phyloP scores from a whole-genome alignment of 2,888 invertebrate genomes.

The Vesta saturnalis region DNA sequence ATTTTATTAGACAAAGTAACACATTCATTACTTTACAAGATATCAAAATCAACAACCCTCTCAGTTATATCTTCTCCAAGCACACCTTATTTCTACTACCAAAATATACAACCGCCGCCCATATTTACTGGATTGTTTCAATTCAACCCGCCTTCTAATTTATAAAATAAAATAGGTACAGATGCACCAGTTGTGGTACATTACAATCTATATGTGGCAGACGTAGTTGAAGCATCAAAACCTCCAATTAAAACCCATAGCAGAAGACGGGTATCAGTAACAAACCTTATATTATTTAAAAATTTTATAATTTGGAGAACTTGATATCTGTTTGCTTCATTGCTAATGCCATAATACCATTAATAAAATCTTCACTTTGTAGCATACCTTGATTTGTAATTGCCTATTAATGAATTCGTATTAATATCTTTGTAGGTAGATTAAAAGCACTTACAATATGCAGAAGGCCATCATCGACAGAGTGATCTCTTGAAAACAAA shows the following conservation, averaged over 20 bases:
- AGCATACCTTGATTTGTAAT: conserved; percentile 85
- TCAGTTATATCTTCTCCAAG: too few relatives aligned
- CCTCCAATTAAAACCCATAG: conserved; percentile 36
- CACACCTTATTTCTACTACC: too few relatives aligned
- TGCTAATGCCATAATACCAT: conserved; percentile 79
- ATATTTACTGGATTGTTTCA: too few relatives aligned
- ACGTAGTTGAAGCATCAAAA: conserved; percentile 45
- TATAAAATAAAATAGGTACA: too few relatives aligned
- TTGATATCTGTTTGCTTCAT: conserved; percentile 76
- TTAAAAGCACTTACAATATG: conserved; percentile 78
- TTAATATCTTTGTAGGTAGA: conserved; percentile 1
- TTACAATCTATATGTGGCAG: too few relatives aligned
- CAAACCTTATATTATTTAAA: conserved; percentile 26
- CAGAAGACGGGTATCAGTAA: background rate
- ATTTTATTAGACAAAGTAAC: too few relatives aligned
- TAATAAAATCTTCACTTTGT: conserved; percentile 89
- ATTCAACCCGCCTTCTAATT: too few relatives aligned
- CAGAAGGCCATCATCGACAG: conserved; percentile 87
- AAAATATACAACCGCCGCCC: too few relatives aligned
- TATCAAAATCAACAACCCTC: too few relatives aligned
- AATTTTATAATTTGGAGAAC: conserved; percentile 78
- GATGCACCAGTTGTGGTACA: too few relatives aligned
- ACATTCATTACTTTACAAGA: too few relatives aligned
- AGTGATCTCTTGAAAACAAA: conserved; percentile 88
- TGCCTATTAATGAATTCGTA: conserved; percentile 67